Base-by-base conservation (phyloP, 2,888 invertebrate genomes). In the Ommatoiulus sabulosus region DNA sequence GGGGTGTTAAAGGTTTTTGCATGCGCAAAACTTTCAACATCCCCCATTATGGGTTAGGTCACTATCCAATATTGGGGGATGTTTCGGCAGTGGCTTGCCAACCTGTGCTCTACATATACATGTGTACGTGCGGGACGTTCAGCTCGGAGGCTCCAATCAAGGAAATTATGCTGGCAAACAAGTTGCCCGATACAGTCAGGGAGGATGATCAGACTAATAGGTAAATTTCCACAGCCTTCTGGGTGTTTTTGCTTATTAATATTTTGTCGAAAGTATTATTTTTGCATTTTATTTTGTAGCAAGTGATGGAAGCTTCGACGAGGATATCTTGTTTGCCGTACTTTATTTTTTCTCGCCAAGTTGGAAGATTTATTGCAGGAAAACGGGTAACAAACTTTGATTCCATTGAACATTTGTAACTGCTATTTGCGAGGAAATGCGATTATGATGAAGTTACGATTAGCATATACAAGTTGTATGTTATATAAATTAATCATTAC, bases 111-210 rank as follows among this genome's bases (percentile, higher is more conserved):
- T 88, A 48, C 72, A 72, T 88, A 6, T 86, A 88, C n/a, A n/a
- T n/a, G n/a, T n/a, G n/a, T 84, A 88, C 88, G 4, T 63, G 72
- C 35, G 88, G 88, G 2, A 57, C 86, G 2, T 88, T 88, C 48
- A 63, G 86, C 44, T 4, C 88, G 0, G 20, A 43, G 20, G n/a
- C n/a, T n/a, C 86, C 87, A 86, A 87, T 88, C 35, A 46, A 24
- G 80, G 17, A 88, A 84, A 88, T 88, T 44, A 72, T 88, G 44
- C 4, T 35, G 48, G 84, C 43, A n/a, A 80, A 84, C 46, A 84
- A 84, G 2, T 7, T 57, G 12, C 20, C 20, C 6, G 44, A 84
- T 20, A 43, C 84, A 24, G 88, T 88, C 12, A 88, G 43, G 20
- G 17, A 43, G n/a, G n/a, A n/a, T n/a, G n/a, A n/a, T n/a, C n/a